These are phyloP conservation scores for Arremon aurantiirostris DNA, from an alignment of 2,797 vertebrate genomes.

Conservation along the genomic window DNA sequence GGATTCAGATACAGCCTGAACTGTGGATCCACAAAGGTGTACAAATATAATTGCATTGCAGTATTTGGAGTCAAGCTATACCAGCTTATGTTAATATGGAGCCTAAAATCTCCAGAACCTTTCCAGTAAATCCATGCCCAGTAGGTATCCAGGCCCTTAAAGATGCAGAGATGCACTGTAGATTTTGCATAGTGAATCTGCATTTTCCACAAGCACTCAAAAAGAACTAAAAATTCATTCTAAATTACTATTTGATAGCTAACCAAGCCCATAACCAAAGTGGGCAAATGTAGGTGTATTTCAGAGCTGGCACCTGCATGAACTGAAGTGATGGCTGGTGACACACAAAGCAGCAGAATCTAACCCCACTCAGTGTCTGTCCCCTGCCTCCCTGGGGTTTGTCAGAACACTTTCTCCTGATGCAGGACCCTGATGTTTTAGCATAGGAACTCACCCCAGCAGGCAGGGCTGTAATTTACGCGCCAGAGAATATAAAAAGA, in stretches of 20 bases:
- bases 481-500: neutral
- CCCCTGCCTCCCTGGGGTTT: accelerated
- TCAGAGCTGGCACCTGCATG: neutral
- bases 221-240: neutral
- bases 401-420: neutral
- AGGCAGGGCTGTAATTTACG: neutral
- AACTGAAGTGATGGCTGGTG: neutral
- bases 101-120: neutral
- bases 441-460: neutral
- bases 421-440: neutral
- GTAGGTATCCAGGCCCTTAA: neutral
- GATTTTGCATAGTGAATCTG: neutral
- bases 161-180: neutral
- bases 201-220: neutral
- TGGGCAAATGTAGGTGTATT: neutral
- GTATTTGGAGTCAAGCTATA: neutral
- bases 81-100: neutral
- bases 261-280: neutral
- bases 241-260: neutral
- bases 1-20: neutral
- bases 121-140: neutral
- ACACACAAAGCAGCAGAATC: neutral
- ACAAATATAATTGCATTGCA: neutral
- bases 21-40: neutral
- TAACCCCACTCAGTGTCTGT: neutral